Evolutionary conservation across 2,888 invertebrate species (phyloP).

Genomic region (Diplolepis rosae): DNA sequence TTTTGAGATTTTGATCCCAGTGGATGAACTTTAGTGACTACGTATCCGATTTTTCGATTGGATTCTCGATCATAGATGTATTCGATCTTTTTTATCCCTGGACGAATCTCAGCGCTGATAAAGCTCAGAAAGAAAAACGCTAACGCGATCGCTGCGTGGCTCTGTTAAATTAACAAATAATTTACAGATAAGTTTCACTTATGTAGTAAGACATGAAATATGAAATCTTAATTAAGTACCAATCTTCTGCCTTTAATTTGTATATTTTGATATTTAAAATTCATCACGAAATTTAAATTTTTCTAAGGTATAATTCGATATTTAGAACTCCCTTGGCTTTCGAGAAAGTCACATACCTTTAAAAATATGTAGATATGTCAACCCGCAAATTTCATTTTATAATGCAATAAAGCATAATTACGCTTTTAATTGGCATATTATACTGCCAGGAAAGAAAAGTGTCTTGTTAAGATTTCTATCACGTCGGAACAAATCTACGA

Average conservation of each 20-base stretch:
- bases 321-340: not conserved
- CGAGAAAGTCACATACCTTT: not conserved
- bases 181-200: not conserved
- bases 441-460: not conserved
- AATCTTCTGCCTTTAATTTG: no score
- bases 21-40: slow-evolving; percentile 51
- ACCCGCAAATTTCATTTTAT: not conserved
- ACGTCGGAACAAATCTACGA: not conserved
- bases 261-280: no score
- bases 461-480: not conserved
- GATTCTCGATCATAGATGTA: slow-evolving; percentile 46
- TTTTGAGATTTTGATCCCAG: slow-evolving; percentile 32
- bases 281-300: no score
- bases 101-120: slow-evolving; percentile 33
- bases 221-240: no score
- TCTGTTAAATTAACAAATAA: slow-evolving; percentile 48
- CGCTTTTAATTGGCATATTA: not conserved
- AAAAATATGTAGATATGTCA: not conserved
- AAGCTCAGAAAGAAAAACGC: slow-evolving; percentile 38
- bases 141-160: slow-evolving; percentile 45
- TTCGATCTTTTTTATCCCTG: slow-evolving; percentile 49
- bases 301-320: no score
- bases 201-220: no score
- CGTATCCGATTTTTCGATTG: slow-evolving; percentile 50
- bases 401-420: not conserved